A percentile compares a stretch with the other conserved stretches of the same genome.
Conservation (phyloP, 1,140 invertebrate genomes). For the Pseudobourletiella spinata region DNA sequence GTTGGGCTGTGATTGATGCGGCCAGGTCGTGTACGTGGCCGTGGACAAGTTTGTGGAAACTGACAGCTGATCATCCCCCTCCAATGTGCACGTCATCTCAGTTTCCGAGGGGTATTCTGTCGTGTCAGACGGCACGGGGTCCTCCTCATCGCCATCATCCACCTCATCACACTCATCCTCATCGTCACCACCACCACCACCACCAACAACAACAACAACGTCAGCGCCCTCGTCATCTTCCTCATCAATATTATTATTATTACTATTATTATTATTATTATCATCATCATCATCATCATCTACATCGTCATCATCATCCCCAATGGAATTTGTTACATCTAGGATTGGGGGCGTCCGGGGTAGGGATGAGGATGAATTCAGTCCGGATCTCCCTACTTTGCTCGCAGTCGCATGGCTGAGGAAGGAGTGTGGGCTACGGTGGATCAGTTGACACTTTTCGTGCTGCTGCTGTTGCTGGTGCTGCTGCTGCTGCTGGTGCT, state of each 20-base stretch:
- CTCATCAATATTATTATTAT: background rate
- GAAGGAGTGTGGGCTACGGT: too few species aligned
- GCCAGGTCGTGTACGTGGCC: conserved; percentile 27
- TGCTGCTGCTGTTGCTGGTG: too few species aligned
- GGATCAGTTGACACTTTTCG: too few species aligned
- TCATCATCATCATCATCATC: background rate
- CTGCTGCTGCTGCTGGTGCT: too few species aligned
- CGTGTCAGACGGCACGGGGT: conserved; percentile 17
- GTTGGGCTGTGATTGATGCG: conserved; percentile 13
- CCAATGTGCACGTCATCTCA: conserved; percentile 29
- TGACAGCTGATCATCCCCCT: conserved; percentile 19
- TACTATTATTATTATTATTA: background rate
- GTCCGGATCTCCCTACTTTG: background rate
- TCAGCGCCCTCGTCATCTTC: too few species aligned
- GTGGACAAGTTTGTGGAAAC: conserved; percentile 27
- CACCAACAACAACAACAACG: too few species aligned
- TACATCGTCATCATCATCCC: background rate
- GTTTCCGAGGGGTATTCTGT: conserved; percentile 34
- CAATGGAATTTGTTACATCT: background rate
- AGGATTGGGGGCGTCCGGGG: background rate
- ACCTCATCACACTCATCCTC: too few species aligned
- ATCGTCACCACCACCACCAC: background rate
- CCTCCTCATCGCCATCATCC: background rate
- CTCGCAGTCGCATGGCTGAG: background rate
- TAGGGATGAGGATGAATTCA: background rate